phyloP scores from a whole-genome alignment of 2,888 invertebrate genomes.

The Fissipunctia ypsillon region DNA sequence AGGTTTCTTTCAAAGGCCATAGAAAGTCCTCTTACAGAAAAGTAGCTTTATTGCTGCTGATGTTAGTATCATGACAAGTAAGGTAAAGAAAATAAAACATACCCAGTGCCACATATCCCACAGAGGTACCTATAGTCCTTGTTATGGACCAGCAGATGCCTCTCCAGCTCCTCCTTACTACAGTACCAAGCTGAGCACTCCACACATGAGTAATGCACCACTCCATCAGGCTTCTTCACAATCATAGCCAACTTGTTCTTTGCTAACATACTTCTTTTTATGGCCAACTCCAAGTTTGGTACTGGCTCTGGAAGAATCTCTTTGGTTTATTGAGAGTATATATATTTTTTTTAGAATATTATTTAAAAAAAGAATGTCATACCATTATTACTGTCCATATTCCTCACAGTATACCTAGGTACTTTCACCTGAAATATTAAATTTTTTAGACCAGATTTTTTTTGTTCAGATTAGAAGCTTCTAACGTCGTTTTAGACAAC shows the following conservation, averaged over 20 bases:
- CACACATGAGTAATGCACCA: slow-evolving; percentile 93
- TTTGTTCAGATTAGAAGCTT: slow-evolving; percentile 19
- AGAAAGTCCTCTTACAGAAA: background rate
- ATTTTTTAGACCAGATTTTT: background rate
- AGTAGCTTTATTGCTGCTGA: background rate
- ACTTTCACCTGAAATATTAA: slow-evolving; percentile 45
- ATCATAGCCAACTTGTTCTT: slow-evolving; percentile 94
- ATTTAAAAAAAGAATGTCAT: slow-evolving; percentile 12
- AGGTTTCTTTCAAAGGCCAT: background rate
- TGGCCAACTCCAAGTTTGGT: slow-evolving; percentile 73
- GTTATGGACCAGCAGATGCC: slow-evolving; percentile 93
- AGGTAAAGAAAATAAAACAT: slow-evolving; percentile 26
- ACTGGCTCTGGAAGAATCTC: slow-evolving; percentile 59
- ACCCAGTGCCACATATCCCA: slow-evolving; percentile 94
- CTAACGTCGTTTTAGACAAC: slow-evolving; percentile 56
- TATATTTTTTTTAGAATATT: no score
- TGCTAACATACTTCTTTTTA: slow-evolving; percentile 88
- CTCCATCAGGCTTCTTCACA: slow-evolving; percentile 92
- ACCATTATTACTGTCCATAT: slow-evolving; percentile 62
- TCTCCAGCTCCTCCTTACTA: slow-evolving; percentile 93
- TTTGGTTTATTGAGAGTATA: background rate
- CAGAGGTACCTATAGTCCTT: slow-evolving; percentile 94
- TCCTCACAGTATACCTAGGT: slow-evolving; percentile 5
- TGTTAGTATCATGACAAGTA: background rate
- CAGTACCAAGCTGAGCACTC: slow-evolving; percentile 94